A percentile compares a stretch with the other conserved stretches of the same genome.
Evolutionary conservation across 1,140 invertebrate genomes (phyloP).

Genomic region (Pinna nobilis): DNA sequence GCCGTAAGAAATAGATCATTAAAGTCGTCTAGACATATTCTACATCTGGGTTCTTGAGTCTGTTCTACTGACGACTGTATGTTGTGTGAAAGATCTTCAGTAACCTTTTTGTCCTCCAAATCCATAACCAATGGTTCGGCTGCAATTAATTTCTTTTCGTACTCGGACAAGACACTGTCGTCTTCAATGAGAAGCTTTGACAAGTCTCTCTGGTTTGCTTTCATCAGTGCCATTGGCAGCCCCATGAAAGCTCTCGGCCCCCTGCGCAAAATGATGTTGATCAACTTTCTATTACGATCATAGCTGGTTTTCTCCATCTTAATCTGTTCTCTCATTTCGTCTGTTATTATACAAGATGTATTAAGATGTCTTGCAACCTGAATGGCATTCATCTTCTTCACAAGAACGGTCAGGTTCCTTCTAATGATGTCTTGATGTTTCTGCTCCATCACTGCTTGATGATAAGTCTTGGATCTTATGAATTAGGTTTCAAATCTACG

Average conservation of each 20-base stretch:
- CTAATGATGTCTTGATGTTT: constrained; percentile 19
- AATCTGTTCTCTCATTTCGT: constrained; percentile 12
- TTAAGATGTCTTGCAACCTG: constrained; percentile 9
- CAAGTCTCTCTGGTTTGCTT: not conserved
- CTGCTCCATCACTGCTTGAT: constrained; percentile 16
- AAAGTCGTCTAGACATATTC: not conserved
- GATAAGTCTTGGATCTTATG: not conserved
- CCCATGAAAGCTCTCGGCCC: not conserved
- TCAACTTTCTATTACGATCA: constrained; percentile 1
- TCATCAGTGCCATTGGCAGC: constrained; percentile 5
- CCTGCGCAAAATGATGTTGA: constrained; percentile 8
- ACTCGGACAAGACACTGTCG: not conserved
- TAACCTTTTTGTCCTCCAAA: not conserved
- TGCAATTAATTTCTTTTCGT: constrained; percentile 7
- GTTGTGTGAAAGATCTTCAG: not conserved
- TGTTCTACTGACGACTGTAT: not conserved
- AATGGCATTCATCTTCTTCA: constrained; percentile 24
- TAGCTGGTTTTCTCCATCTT: constrained; percentile 5
- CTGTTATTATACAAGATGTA: constrained; percentile 8
- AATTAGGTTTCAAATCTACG: constrained; percentile 9
- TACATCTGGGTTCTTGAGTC: not conserved
- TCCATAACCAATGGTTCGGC: not conserved
- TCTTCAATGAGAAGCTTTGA: not conserved
- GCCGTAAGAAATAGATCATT: constrained; percentile 4
- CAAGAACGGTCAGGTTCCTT: constrained; percentile 7